Evolutionary conservation across 2,888 invertebrate genomes (phyloP), one percentile per base, ranked within the genome.

Genomic region (Euphydryas editha): DNA sequence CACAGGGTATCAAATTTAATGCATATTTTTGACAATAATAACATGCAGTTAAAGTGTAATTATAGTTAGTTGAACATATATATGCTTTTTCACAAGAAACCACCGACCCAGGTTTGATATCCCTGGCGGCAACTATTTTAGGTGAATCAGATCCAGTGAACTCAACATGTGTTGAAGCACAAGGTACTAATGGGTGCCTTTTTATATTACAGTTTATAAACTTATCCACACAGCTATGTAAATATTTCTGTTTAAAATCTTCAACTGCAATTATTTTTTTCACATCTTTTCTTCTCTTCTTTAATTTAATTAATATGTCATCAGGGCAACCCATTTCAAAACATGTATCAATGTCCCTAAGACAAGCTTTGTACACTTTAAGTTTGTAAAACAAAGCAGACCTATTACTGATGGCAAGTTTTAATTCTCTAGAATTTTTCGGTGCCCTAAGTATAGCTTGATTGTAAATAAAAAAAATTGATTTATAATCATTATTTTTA

Each of bases 401-500:
- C 72, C 81, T 74, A 46, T 78, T 78, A 59, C 77, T 75, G 49
- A 75, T 77, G 1, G 76, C 81, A 8, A 78, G 56, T 62, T 69
- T 70, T 68, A 80, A 66, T 10, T 72, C 70, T 21, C 42, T 62
- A 0, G 81, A 77, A 47, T 73, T 51, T 5, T 70, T 69, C 3
- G 81, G 81, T 6, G 82, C 81, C 58, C 42, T 72, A 36, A 73
- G 44, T 1, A 81, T 59, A 1, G 81, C 80, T 63, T 68, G 69
- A 49, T 81, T 81, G 58, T 80, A 81, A 11, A 17, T 46, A 8
- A 65, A 11, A 0, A 78, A 30, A 2, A 78, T 75, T 30, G 59
- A 39, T n/a, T n/a, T n/a, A 39, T 68, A 67, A 7, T 68, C 56
- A 11, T 65, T 71, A 4, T 3, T 42, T 30, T 55, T 39, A 46